Evolutionary conservation across 2,888 invertebrate genomes (phyloP).

Genomic region (Campoplex capitator): DNA sequence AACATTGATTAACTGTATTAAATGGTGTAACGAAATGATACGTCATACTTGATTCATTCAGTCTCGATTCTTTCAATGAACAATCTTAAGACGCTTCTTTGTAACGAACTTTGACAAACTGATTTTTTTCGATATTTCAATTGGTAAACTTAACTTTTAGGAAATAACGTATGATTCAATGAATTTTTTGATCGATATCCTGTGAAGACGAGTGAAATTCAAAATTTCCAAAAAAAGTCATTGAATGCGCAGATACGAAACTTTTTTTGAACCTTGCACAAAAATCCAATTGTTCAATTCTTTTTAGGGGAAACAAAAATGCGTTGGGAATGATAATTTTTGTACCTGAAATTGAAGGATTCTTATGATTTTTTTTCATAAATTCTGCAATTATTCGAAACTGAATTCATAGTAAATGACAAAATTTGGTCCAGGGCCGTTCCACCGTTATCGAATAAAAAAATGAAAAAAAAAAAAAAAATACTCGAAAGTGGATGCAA

Average conservation of each 20-base stretch:
- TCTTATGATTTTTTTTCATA: neutral
- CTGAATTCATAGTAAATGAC: neutral
- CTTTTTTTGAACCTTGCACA: no score
- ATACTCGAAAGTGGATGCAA: slow-evolving; percentile 56
- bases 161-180: neutral
- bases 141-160: neutral
- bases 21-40: slow-evolving; percentile 7
- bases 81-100: neutral
- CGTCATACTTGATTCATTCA: neutral
- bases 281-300: no score
- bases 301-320: neutral
- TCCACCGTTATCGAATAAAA: slow-evolving; percentile 3
- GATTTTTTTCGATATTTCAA: neutral
- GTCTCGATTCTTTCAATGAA: neutral
- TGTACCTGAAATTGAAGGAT: neutral
- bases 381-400: neutral
- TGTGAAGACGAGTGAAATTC: no score
- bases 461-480: slow-evolving; percentile 30
- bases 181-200: neutral
- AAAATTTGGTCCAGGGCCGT: slow-evolving; percentile 3
- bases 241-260: no score
- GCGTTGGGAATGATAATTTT: neutral
- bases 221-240: no score
- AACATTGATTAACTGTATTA: slow-evolving; percentile 37
- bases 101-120: neutral